Evolutionary conservation across 2,113 vertebrate genomes (phyloP).

Genomic region (Podarcis raffonei): DNA sequence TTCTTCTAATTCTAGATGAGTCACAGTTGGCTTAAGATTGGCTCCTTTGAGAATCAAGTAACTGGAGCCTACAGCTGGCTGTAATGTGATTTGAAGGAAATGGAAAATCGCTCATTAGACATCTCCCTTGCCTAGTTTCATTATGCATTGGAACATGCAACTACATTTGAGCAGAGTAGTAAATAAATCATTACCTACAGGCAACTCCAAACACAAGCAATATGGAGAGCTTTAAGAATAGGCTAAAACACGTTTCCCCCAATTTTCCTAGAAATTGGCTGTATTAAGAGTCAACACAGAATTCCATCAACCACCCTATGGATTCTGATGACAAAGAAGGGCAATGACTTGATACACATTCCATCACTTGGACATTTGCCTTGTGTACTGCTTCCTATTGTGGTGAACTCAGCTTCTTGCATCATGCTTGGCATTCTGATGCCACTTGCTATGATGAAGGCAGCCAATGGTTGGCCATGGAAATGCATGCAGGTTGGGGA

Average conservation of each 20-base stretch:
- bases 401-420: neutral
- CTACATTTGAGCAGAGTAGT: neutral
- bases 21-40: neutral
- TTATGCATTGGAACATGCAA: constrained; percentile 5
- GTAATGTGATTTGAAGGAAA: constrained; percentile 30
- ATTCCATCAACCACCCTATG: neutral
- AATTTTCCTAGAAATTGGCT: neutral
- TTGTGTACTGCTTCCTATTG: neutral
- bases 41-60: constrained; percentile 3
- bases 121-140: neutral
- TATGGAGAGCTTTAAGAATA: neutral
- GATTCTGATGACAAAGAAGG: neutral
- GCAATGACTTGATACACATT: neutral
- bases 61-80: constrained; percentile 21
- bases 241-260: neutral
- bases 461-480: neutral
- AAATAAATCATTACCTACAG: constrained; percentile 19
- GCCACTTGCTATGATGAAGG: neutral
- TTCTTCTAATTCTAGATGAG: constrained; percentile 8
- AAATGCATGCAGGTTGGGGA: neutral
- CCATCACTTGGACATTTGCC: neutral
- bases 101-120: constrained; percentile 23
- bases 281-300: neutral
- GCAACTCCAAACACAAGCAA: neutral
- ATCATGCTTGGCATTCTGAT: neutral